A percentile compares a stretch with the other conserved stretches of the same genome.
phyloP scores from a whole-genome alignment of 2,797 vertebrate genomes.

The Rhinophrynus dorsalis region DNA sequence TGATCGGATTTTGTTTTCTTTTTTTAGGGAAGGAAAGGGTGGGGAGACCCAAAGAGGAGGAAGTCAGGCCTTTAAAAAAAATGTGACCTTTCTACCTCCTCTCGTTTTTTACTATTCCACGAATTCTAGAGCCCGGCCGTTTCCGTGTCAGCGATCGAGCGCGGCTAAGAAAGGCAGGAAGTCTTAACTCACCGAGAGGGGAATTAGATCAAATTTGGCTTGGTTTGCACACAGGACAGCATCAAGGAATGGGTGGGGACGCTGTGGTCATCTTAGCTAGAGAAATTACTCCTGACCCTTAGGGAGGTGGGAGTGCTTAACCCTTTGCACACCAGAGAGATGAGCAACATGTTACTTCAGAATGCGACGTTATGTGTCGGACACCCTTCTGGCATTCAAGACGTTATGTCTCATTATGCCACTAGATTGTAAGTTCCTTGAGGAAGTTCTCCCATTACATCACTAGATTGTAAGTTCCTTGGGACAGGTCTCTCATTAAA shows the following conservation, averaged over 20 bases:
- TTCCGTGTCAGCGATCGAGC: constrained; percentile 19
- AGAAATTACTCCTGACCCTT: constrained; percentile 10
- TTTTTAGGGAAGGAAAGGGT: constrained; percentile 42
- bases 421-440: too few species aligned
- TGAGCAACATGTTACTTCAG: too few species aligned
- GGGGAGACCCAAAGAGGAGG: constrained; percentile 26
- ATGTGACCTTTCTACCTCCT: constrained; percentile 40
- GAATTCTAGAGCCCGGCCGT: constrained; percentile 10
- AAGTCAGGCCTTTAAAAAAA: constrained; percentile 37
- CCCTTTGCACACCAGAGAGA: too few species aligned
- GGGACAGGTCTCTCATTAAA: too few species aligned
- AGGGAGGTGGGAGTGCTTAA: too few species aligned
- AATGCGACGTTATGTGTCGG: too few species aligned
- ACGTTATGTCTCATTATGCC: too few species aligned
- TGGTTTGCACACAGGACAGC: background rate
- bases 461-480: too few species aligned
- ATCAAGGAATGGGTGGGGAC: constrained; percentile 18
- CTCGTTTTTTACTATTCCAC: constrained; percentile 8
- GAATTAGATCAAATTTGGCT: constrained; percentile 26
- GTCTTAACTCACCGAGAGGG: constrained; percentile 20
- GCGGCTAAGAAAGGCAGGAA: constrained; percentile 39
- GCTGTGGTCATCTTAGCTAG: constrained; percentile 12
- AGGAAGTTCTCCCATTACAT: too few species aligned
- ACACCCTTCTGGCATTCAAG: too few species aligned
- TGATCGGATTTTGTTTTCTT: constrained; percentile 24